phyloP scores from a whole-genome alignment of 2,888 invertebrate species.

The Meliscaeva auricollis region DNA sequence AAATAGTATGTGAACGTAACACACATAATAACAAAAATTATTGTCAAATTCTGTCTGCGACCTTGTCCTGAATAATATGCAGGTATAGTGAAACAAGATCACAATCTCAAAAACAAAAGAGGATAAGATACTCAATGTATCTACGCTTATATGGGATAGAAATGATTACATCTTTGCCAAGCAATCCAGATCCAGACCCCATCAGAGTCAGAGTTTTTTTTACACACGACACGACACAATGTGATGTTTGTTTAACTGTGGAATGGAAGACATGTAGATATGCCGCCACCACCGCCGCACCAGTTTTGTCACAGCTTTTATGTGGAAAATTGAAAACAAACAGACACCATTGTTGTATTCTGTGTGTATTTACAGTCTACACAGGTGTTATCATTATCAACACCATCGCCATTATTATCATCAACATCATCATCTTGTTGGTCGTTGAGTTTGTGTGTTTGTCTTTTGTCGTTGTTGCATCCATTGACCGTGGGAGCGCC shows the following conservation, averaged over 20 bases:
- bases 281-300: conserved; percentile 6
- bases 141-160: background rate
- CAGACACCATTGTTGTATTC: conserved; percentile 55
- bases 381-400: conserved; percentile 69
- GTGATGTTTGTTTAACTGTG: conserved; percentile 49
- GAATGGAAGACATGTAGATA: background rate
- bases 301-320: conserved; percentile 33
- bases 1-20: background rate
- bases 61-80: conserved; percentile 66
- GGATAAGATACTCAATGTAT: conserved; percentile 17
- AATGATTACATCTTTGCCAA: conserved; percentile 21
- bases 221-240: conserved; percentile 32
- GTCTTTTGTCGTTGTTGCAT: conserved; percentile 22
- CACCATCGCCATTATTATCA: conserved; percentile 26
- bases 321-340: conserved; percentile 69
- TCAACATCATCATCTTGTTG: background rate
- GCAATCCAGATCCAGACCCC: too few relatives aligned
- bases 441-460: background rate
- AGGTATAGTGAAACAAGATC: conserved; percentile 67
- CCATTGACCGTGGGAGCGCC: conserved; percentile 73
- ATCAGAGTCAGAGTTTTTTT: conserved; percentile 38
- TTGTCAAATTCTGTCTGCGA: conserved; percentile 49
- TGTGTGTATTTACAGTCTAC: background rate
- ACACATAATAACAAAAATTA: conserved; percentile 8
- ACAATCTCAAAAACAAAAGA: conserved; percentile 51